Percentiles rank a stretch among this genome's conserved stretches.
phyloP scores from a whole-genome alignment of 2,113 vertebrate genomes.

The Percopsis transmontana region DNA sequence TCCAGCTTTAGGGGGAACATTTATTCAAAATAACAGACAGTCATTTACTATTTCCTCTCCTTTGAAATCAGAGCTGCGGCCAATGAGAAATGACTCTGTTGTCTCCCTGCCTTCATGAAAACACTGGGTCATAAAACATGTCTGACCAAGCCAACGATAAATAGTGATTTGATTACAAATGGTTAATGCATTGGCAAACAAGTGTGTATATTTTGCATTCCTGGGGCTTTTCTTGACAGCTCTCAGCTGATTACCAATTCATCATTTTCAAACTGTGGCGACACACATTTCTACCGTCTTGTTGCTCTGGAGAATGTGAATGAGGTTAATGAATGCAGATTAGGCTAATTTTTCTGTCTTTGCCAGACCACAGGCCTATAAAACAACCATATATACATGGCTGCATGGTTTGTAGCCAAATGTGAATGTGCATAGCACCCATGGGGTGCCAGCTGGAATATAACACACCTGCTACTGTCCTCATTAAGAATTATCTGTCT shows the following conservation, averaged over 20 bases:
- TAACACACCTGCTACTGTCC: slow-evolving; percentile 48
- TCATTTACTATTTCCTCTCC: slow-evolving; percentile 31
- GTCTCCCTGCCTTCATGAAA: slow-evolving; percentile 57
- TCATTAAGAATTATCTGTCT: slow-evolving; percentile 38
- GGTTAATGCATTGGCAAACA: slow-evolving; percentile 79
- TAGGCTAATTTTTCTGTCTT: slow-evolving; percentile 77
- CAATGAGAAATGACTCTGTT: slow-evolving; percentile 39
- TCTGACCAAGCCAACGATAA: slow-evolving; percentile 67
- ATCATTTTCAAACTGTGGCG: slow-evolving; percentile 73
- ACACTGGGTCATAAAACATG: slow-evolving; percentile 60
- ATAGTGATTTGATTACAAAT: slow-evolving; percentile 80
- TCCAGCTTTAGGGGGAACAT: slow-evolving; percentile 39
- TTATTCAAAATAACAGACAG: slow-evolving; percentile 25
- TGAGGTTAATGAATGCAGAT: slow-evolving; percentile 80
- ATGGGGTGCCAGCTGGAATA: slow-evolving; percentile 35
- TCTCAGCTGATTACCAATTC: slow-evolving; percentile 81
- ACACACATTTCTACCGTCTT: slow-evolving; percentile 65
- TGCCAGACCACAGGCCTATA: slow-evolving; percentile 70
- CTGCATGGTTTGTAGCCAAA: slow-evolving; percentile 58
- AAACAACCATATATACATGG: slow-evolving; percentile 61
- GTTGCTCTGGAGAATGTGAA: slow-evolving; percentile 74
- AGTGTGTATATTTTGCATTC: slow-evolving; percentile 74
- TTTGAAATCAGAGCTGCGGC: slow-evolving; percentile 33
- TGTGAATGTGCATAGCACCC: slow-evolving; percentile 58
- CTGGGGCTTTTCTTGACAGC: slow-evolving; percentile 76